These are phyloP conservation scores for Drosophila santomea DNA, from an alignment of 1,140 invertebrate species.

Conservation along the genomic window DNA sequence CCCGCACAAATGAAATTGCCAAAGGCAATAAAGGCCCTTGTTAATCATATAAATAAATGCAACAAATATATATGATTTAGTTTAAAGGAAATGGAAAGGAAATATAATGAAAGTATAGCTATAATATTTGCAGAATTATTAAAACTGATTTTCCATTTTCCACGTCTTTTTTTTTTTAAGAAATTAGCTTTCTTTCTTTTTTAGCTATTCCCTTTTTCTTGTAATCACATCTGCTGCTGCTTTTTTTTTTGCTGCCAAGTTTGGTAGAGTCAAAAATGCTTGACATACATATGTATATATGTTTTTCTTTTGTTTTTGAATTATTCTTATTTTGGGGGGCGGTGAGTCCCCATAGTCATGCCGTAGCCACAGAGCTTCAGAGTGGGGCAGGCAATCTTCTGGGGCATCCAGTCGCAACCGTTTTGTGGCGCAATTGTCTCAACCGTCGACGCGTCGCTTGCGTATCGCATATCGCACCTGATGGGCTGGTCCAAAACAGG, in stretches of 20 bases:
- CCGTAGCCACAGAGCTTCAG: background rate
- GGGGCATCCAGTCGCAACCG: slow-evolving; percentile 77
- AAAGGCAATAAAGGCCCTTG: background rate
- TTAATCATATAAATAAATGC: background rate
- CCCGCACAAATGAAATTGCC: background rate
- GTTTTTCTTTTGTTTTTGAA: slow-evolving; percentile 20
- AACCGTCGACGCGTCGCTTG: slow-evolving; percentile 53
- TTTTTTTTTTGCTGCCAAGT: slow-evolving; percentile 15
- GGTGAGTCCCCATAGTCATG: slow-evolving; percentile 11
- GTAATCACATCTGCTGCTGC: background rate
- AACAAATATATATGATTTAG: background rate
- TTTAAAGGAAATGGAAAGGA: background rate
- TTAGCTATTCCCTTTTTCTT: background rate
- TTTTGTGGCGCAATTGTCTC: slow-evolving; percentile 76
- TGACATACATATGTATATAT: too few relatives aligned
- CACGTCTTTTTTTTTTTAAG: background rate
- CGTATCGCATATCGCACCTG: slow-evolving; percentile 84
- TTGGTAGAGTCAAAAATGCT: background rate
- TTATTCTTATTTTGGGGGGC: background rate
- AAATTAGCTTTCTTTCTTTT: too few relatives aligned
- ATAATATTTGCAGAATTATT: too few relatives aligned
- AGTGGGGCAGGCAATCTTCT: slow-evolving; percentile 58
- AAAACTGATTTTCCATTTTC: too few relatives aligned
- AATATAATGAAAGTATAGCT: background rate
- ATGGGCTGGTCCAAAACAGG: slow-evolving; percentile 49